These are phyloP conservation scores for Lanius collurio DNA, from an alignment of 2,113 vertebrate species.

Conservation along the genomic window DNA sequence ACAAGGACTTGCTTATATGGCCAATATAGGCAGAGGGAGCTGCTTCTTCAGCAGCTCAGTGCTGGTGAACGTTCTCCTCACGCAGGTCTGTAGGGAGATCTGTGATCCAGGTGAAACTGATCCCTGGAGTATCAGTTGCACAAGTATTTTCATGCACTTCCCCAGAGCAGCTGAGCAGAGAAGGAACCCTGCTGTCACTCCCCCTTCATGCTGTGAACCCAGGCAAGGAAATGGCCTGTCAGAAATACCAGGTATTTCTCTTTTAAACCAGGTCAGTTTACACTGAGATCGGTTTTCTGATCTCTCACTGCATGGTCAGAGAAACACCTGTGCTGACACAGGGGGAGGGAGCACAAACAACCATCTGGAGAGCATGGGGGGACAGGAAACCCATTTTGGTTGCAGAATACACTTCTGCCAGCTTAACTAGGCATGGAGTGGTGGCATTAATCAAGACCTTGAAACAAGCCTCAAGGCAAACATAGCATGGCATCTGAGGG, in stretches of 20 bases:
- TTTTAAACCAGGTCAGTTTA: conserved; percentile 43
- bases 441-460: conserved; percentile 53
- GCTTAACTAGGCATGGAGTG: conserved; percentile 61
- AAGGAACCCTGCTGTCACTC: background rate
- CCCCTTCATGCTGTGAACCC: background rate
- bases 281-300: conserved; percentile 42
- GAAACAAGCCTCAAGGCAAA: conserved; percentile 45
- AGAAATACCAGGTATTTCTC: background rate
- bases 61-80: background rate
- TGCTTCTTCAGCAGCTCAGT: background rate
- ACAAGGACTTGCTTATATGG: background rate
- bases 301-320: conserved; percentile 17
- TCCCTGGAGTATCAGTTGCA: background rate
- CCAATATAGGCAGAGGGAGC: background rate
- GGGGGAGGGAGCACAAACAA: background rate
- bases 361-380: conserved; percentile 50
- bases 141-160: background rate
- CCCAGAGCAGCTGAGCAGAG: background rate
- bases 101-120: background rate
- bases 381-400: conserved; percentile 54
- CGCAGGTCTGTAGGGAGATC: background rate
- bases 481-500: background rate
- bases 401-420: conserved; percentile 48
- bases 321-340: conserved; percentile 51
- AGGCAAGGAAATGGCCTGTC: background rate